phyloP scores from a whole-genome alignment of 2,797 vertebrate species.

The Ambastaia sidthimunki region DNA sequence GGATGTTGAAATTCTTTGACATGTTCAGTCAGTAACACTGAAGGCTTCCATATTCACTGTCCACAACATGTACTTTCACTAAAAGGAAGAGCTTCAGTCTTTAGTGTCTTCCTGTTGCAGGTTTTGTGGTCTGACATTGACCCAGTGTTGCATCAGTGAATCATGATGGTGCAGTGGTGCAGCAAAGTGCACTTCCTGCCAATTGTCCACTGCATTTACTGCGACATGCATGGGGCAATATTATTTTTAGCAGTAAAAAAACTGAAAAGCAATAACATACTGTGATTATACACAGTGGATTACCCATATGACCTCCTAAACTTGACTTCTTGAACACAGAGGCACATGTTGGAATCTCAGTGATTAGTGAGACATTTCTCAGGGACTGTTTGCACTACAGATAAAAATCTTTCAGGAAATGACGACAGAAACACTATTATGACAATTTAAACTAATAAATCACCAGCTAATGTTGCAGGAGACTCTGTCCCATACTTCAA shows the following conservation, averaged over 20 bases:
- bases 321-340: background rate
- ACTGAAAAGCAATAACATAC: background rate
- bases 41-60: too few species aligned
- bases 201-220: background rate
- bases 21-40: too few species aligned
- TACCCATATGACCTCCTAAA: too few species aligned
- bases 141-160: background rate
- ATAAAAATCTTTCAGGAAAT: slow-evolving; percentile 40
- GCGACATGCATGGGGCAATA: background rate
- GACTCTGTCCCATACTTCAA: background rate
- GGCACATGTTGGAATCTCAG: slow-evolving; percentile 17
- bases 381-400: slow-evolving; percentile 21
- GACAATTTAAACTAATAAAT: slow-evolving; percentile 30
- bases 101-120: slow-evolving; percentile 15
- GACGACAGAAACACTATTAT: slow-evolving; percentile 32
- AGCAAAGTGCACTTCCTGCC: background rate
- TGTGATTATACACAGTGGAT: too few species aligned
- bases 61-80: too few species aligned
- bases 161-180: background rate
- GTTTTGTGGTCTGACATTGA: slow-evolving; percentile 32
- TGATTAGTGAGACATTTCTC: slow-evolving; percentile 22
- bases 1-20: too few species aligned
- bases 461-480: background rate
- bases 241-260: background rate
- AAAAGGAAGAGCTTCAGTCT: background rate